These are phyloP conservation scores for Burhinus bistriatus DNA, from an alignment of 2,113 vertebrate species.

Conservation along the genomic window DNA sequence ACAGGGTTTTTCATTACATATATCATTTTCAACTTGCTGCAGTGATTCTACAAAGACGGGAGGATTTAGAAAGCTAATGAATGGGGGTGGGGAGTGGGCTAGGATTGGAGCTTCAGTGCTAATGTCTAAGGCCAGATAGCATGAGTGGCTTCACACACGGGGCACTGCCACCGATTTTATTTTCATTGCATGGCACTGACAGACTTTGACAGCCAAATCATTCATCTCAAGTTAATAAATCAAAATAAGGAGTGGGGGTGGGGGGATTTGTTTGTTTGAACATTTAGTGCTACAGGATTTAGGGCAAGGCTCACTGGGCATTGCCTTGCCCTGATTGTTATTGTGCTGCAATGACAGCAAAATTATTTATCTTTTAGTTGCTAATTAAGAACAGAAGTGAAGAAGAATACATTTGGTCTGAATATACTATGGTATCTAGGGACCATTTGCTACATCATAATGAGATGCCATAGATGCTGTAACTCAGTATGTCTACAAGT, in stretches of 20 bases:
- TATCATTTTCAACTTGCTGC: slow-evolving; percentile 55
- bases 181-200: slow-evolving; percentile 49
- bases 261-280: background rate
- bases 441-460: slow-evolving; percentile 21
- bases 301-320: slow-evolving; percentile 6
- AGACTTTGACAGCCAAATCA: slow-evolving; percentile 61
- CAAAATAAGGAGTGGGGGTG: background rate
- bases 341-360: slow-evolving; percentile 13
- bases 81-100: slow-evolving; percentile 27
- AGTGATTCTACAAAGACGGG: slow-evolving; percentile 59
- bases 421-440: background rate
- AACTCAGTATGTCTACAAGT: background rate
- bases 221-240: slow-evolving; percentile 68
- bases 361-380: slow-evolving; percentile 54
- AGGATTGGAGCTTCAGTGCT: background rate
- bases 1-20: slow-evolving; percentile 53
- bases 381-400: slow-evolving; percentile 58
- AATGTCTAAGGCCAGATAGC: slow-evolving; percentile 8
- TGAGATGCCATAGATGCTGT: background rate
- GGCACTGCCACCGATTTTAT: slow-evolving; percentile 31
- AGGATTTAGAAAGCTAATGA: slow-evolving; percentile 71
- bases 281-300: slow-evolving; percentile 24
- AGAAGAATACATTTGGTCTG: slow-evolving; percentile 28
- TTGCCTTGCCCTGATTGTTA: background rate
- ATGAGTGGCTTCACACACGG: background rate